These are phyloP conservation scores for Scrobipalpa atriplicella DNA, from an alignment of 2,888 invertebrate species.

Conservation along the genomic window DNA sequence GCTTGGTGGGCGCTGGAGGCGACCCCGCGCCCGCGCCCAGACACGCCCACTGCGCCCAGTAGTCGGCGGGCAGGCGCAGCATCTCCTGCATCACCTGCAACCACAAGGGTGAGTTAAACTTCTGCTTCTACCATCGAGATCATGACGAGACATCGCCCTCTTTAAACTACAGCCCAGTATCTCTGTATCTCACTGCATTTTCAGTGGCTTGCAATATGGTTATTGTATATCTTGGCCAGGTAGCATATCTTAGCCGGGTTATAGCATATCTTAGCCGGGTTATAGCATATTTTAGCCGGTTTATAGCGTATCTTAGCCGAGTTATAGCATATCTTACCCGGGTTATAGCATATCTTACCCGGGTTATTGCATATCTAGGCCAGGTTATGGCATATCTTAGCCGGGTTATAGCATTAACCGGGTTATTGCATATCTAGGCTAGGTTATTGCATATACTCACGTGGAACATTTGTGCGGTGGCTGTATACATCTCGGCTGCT, in stretches of 20 bases:
- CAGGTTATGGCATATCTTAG: not conserved
- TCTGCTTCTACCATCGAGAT: too few species aligned
- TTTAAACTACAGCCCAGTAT: too few species aligned
- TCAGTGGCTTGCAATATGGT: too few species aligned
- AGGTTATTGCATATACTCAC: not conserved
- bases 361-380: not conserved
- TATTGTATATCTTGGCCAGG: not conserved
- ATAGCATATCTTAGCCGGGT: not conserved
- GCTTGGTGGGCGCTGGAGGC: conserved; percentile 34
- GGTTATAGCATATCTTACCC: not conserved
- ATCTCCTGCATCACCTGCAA: conserved; percentile 87
- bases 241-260: not conserved
- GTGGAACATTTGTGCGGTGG: conserved; percentile 89
- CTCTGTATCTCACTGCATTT: too few species aligned
- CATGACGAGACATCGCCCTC: too few species aligned
- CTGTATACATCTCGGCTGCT: conserved; percentile 87
- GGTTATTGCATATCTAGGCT: not conserved
- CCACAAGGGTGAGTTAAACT: too few species aligned
- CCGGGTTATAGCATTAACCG: not conserved
- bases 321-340: not conserved
- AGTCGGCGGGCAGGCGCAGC: conserved; percentile 87
- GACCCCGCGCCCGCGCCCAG: conserved; percentile 44
- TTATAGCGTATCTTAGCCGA: not conserved
- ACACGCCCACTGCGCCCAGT: conserved; percentile 89
- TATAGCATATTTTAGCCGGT: not conserved